Evolutionary conservation across 2,113 vertebrate genomes (phyloP).

Genomic region (Platysternon megacephalum): DNA sequence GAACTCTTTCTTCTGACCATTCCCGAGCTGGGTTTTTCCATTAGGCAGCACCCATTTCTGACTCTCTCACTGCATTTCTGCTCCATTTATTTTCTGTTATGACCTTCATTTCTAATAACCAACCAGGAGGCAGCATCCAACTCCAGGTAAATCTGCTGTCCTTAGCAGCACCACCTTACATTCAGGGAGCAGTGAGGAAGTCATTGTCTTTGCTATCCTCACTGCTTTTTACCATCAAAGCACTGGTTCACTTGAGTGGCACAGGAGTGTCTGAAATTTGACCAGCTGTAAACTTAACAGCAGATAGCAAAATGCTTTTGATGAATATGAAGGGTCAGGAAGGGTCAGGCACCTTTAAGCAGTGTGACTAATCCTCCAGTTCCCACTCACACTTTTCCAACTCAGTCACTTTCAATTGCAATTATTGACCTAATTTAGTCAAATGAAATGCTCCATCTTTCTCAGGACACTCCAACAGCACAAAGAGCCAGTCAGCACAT

Average conservation of each 20-base stretch:
- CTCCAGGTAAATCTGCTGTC: not conserved
- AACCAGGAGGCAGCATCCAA: not conserved
- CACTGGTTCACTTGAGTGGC: not conserved
- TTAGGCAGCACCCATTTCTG: not conserved
- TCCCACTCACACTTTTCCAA: not conserved
- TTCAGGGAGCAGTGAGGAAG: not conserved
- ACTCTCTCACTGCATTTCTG: not conserved
- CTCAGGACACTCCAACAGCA: not conserved
- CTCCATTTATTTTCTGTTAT: not conserved
- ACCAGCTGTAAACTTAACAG: not conserved
- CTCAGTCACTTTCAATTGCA: not conserved
- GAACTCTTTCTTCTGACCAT: not conserved
- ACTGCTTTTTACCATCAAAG: not conserved
- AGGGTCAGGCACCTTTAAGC: not conserved
- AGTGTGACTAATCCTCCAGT: not conserved
- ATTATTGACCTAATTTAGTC: not conserved
- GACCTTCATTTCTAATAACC: not conserved
- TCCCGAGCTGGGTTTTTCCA: not conserved
- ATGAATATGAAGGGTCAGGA: not conserved
- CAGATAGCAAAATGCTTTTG: not conserved
- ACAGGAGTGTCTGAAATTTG: not conserved
- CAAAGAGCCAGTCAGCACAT: fast-evolving
- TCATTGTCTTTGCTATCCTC: not conserved
- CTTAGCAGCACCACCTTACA: not conserved
- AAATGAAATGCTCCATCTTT: not conserved